Percentiles rank a stretch among this genome's conserved stretches.
Conservation (phyloP, 2,797 vertebrate species). For the Ficedula albicollis region DNA sequence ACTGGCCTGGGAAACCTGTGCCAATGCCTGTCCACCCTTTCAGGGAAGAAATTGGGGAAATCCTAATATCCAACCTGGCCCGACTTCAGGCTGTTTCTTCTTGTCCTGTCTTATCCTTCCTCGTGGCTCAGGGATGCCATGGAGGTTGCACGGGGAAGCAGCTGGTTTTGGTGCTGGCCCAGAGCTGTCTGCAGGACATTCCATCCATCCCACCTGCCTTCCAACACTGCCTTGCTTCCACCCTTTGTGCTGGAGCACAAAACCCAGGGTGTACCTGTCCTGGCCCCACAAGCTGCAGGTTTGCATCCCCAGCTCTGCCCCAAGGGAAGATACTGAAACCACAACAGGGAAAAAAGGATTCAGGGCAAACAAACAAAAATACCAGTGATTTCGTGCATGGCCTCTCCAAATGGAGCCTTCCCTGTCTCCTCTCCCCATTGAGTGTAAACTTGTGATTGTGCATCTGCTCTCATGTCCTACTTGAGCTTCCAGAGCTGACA, state of each 20-base stretch:
- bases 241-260: not conserved
- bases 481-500: too few species aligned
- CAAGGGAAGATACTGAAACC: too few species aligned
- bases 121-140: rapidly evolving
- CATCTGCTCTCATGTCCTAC: too few species aligned
- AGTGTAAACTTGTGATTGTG: too few species aligned
- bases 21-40: not conserved
- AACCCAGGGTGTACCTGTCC: not conserved
- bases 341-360: too few species aligned
- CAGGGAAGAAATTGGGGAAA: not conserved
- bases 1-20: not conserved
- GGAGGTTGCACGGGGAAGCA: not conserved
- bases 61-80: not conserved
- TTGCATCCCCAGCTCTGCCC: too few species aligned
- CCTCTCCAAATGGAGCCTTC: too few species aligned
- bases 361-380: too few species aligned
- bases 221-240: not conserved
- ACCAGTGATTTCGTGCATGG: too few species aligned
- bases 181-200: not conserved
- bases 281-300: too few species aligned
- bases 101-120: not conserved
- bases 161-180: not conserved
- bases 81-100: not conserved
- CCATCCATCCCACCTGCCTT: not conserved
- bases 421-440: too few species aligned